Evolutionary conservation across 1,140 invertebrate species (phyloP).

Genomic region (Nephila pilipes): DNA sequence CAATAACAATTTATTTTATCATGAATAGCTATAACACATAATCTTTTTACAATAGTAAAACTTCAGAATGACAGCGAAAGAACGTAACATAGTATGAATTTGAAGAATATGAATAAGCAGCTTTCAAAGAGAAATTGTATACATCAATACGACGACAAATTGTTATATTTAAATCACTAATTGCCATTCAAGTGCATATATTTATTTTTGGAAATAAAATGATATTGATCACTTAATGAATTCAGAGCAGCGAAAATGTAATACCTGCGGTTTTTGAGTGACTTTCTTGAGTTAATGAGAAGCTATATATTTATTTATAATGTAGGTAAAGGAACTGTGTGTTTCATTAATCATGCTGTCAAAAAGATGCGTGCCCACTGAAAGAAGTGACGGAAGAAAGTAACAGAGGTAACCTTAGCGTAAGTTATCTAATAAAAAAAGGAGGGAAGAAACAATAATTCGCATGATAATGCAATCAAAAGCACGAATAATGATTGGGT

Average conservation of each 20-base stretch:
- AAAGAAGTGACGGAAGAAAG: not conserved
- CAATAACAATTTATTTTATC: too few species aligned
- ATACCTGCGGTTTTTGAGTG: not conserved
- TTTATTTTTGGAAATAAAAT: not conserved
- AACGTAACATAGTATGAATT: not conserved
- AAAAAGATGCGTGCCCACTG: not conserved
- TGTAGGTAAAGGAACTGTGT: not conserved
- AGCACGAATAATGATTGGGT: slow-evolving; percentile 21
- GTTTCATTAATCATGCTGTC: slow-evolving; percentile 34
- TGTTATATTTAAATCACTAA: not conserved
- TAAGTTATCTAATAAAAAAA: slow-evolving; percentile 11
- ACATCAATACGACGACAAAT: not conserved
- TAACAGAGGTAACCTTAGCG: not conserved
- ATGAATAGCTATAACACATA: not conserved
- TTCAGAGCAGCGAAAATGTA: not conserved
- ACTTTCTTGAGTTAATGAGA: not conserved
- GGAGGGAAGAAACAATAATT: not conserved
- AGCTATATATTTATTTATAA: too few species aligned
- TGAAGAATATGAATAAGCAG: not conserved
- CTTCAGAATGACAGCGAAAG: not conserved
- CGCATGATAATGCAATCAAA: not conserved
- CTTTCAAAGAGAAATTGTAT: too few species aligned
- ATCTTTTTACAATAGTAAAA: not conserved
- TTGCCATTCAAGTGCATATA: not conserved
- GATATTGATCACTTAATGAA: not conserved